Conservation (phyloP, 2,113 vertebrate species). For the Vidua chalybeata region DNA sequence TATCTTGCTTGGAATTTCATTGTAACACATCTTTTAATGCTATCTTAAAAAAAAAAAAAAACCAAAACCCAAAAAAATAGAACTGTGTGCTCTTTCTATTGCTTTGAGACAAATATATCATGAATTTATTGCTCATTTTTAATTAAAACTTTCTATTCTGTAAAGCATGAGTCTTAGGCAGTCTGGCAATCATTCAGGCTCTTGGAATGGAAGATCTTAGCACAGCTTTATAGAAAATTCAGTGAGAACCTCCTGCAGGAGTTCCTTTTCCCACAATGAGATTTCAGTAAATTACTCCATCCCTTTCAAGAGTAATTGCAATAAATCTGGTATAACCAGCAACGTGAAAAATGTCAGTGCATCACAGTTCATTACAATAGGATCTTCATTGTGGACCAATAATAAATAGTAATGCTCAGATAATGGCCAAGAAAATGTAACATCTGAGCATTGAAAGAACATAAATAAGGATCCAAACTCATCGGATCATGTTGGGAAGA, state of each 20-base stretch:
- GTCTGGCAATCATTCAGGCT: conserved; percentile 4
- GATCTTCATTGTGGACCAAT: conserved; percentile 19
- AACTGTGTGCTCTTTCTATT: background rate
- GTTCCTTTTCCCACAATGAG: background rate
- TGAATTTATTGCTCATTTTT: conserved; percentile 3
- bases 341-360: conserved; percentile 14
- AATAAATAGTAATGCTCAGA: conserved; percentile 58
- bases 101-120: background rate
- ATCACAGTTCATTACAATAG: conserved; percentile 43
- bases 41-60: background rate
- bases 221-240: conserved; percentile 19
- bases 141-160: conserved; percentile 42
- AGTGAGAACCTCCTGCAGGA: conserved; percentile 20
- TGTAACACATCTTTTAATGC: background rate
- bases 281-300: conserved; percentile 43
- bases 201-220: background rate
- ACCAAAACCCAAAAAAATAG: background rate
- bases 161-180: background rate
- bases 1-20: background rate
- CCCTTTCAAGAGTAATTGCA: conserved; percentile 45
- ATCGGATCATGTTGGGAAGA: background rate
- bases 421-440: conserved; percentile 40
- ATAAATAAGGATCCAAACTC: conserved; percentile 56
- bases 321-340: conserved; percentile 33
- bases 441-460: background rate